Evolutionary conservation across 2,888 invertebrate species (phyloP).

Genomic region (Drosophila antonietae): DNA sequence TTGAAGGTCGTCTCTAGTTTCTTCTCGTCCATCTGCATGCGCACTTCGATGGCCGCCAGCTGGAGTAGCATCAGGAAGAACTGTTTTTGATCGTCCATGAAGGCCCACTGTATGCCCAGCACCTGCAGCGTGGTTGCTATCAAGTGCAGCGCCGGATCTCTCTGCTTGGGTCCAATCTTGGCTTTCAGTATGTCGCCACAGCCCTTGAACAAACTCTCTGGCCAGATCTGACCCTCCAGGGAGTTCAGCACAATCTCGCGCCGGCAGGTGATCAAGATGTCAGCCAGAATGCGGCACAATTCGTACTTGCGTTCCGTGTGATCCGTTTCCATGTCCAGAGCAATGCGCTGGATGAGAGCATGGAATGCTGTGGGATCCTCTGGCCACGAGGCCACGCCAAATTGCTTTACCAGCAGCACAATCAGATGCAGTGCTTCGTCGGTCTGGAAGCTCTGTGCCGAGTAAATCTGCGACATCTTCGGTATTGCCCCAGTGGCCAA

Average conservation of each 20-base stretch:
- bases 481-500: constrained; percentile 91
- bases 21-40: constrained; percentile 96
- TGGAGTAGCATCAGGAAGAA: constrained; percentile 94
- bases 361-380: constrained; percentile 92
- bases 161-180: constrained; percentile 93
- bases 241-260: constrained; percentile 88
- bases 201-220: constrained; percentile 91
- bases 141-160: constrained; percentile 94
- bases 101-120: constrained; percentile 93
- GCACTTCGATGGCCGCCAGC: constrained; percentile 95
- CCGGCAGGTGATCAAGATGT: constrained; percentile 90
- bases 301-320: constrained; percentile 96
- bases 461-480: constrained; percentile 94
- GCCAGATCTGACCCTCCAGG: constrained; percentile 91
- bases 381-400: constrained; percentile 91
- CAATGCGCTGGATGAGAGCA: constrained; percentile 92
- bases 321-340: constrained; percentile 94
- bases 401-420: constrained; percentile 89
- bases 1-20: constrained; percentile 91
- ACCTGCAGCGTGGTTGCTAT: constrained; percentile 92
- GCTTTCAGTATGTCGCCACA: constrained; percentile 93
- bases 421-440: constrained; percentile 94
- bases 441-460: constrained; percentile 94
- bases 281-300: constrained; percentile 91
- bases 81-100: constrained; percentile 91